These are phyloP conservation scores for Cephus spinipes DNA, from an alignment of 2,888 invertebrate species.

Conservation along the genomic window DNA sequence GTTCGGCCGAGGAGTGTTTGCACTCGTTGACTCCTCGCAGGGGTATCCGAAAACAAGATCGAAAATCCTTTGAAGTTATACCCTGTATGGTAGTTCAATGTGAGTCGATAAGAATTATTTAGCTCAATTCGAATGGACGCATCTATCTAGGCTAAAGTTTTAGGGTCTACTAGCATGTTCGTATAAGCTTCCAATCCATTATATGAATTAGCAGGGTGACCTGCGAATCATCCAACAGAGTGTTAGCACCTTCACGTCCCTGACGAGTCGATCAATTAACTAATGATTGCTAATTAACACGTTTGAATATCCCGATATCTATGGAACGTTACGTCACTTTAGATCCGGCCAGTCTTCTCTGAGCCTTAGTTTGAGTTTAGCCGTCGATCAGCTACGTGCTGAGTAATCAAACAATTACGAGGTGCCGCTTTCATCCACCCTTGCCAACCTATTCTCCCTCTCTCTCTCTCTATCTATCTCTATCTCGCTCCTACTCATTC, in stretches of 20 bases:
- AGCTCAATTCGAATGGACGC: neutral
- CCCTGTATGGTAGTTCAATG: neutral
- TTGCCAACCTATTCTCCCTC: constrained; percentile 20
- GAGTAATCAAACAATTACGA: constrained; percentile 67
- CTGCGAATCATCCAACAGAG: constrained; percentile 34
- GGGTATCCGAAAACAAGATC: neutral
- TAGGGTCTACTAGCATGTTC: neutral
- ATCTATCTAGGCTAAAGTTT: neutral
- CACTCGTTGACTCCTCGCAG: constrained; percentile 1
- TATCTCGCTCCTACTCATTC: constrained; percentile 6
- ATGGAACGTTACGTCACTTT: constrained; percentile 21
- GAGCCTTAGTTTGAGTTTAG: constrained; percentile 62
- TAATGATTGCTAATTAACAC: constrained; percentile 39
- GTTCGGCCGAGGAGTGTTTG: neutral
- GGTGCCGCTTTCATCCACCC: constrained; percentile 26
- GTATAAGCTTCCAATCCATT: constrained; percentile 35
- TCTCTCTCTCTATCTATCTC: neutral
- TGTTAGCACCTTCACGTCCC: constrained; percentile 32
- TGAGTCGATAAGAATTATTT: neutral
- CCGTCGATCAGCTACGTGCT: constrained; percentile 62
- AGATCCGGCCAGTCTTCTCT: constrained; percentile 49
- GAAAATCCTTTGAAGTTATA: neutral
- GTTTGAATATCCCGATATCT: constrained; percentile 12
- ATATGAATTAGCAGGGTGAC: constrained; percentile 43
- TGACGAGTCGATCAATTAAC: constrained; percentile 56